Conservation (phyloP, 2,888 invertebrate species). For the Mesoligia furuncula region DNA sequence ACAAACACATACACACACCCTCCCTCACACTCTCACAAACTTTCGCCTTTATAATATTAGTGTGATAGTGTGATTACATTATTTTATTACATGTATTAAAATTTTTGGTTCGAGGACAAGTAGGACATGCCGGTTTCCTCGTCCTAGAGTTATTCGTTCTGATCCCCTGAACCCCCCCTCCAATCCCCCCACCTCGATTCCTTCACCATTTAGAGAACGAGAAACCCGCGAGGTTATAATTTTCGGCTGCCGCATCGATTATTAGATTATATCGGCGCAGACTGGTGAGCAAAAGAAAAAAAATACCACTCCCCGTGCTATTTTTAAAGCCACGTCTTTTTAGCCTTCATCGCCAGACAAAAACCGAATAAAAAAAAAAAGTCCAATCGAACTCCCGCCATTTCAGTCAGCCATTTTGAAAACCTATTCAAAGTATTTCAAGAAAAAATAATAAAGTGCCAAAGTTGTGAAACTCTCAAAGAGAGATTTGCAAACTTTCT, state of each 20-base stretch:
- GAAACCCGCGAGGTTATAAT: not conserved
- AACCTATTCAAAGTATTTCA: slow-evolving; percentile 42
- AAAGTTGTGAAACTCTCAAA: slow-evolving; percentile 47
- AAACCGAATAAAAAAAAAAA: slow-evolving; percentile 5
- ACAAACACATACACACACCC: no score
- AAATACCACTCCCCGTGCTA: not conserved
- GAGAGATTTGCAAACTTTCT: slow-evolving; percentile 33
- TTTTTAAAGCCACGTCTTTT: not conserved
- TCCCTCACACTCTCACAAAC: no score
- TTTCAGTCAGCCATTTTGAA: slow-evolving; percentile 41
- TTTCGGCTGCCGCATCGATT: not conserved
- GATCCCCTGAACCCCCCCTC: no score
- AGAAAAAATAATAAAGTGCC: slow-evolving; percentile 55
- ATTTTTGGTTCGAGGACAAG: no score
- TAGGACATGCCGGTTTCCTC: no score
- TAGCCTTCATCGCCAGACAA: not conserved
- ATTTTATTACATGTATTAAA: no score
- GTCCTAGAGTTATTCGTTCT: no score
- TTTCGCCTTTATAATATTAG: no score
- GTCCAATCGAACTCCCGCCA: slow-evolving; percentile 5
- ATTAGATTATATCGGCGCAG: not conserved
- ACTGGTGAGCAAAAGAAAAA: not conserved
- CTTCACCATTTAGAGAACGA: not conserved
- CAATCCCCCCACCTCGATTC: no score
- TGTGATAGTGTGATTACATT: no score